A percentile compares a stretch with the other conserved stretches of the same genome.
Conservation (phyloP, 2,113 vertebrate species). For the Labeo rohita region DNA sequence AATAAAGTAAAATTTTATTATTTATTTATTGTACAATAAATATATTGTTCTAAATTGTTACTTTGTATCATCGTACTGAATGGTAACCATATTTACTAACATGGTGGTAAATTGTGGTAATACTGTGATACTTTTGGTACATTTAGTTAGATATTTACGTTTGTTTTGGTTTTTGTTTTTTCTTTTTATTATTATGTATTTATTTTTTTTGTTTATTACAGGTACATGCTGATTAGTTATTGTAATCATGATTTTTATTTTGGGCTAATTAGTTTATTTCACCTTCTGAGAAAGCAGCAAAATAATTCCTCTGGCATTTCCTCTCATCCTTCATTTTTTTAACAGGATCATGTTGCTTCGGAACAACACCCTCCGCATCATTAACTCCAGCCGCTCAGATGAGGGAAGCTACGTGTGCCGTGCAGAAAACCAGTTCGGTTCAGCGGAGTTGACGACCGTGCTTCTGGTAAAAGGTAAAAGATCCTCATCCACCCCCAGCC, state of each 20-base stretch:
- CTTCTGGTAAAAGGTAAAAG: conserved; percentile 92
- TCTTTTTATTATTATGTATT: no score
- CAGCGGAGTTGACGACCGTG: conserved; percentile 85
- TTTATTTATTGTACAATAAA: no score
- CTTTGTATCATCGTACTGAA: neutral
- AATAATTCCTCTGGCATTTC: neutral
- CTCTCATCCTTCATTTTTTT: conserved; percentile 47
- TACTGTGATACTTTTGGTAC: neutral
- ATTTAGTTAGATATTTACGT: neutral
- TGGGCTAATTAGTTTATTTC: conserved; percentile 1
- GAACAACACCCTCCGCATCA: conserved; percentile 87
- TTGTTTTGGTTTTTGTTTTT: no score
- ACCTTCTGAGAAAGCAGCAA: neutral
- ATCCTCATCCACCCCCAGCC: conserved; percentile 66
- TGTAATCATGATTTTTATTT: neutral
- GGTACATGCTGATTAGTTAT: neutral
- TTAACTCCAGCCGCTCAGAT: conserved; percentile 89
- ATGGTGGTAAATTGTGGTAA: neutral
- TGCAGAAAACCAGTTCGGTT: conserved; percentile 91
- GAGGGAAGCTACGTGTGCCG: conserved; percentile 89
- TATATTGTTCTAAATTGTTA: no score
- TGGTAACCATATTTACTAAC: neutral
- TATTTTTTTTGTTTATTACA: neutral
- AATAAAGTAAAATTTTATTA: no score
- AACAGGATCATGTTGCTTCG: conserved; percentile 88